A percentile compares a stretch with the other conserved stretches of the same genome.
phyloP scores from a whole-genome alignment of 2,888 invertebrate genomes.

The Andrena minutula region DNA sequence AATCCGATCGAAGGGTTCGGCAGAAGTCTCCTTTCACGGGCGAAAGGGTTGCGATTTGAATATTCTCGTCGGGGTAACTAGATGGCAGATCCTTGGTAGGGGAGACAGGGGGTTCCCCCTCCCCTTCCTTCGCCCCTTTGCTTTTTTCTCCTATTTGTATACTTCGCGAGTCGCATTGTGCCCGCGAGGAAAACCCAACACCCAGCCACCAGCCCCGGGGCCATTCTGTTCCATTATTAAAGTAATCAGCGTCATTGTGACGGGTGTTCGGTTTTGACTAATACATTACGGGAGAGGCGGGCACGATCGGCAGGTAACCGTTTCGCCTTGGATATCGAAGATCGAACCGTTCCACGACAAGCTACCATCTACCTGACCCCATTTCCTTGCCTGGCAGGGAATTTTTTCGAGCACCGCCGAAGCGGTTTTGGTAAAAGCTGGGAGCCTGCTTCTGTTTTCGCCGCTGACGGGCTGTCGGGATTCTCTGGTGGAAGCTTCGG shows the following conservation, averaged over 20 bases:
- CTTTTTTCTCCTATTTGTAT: conserved; percentile 82
- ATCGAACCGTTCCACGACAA: conserved; percentile 10
- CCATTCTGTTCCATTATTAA: conserved; percentile 83
- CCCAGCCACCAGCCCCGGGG: conserved; percentile 82
- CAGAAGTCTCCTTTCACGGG: conserved; percentile 79
- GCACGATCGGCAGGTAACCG: conserved; percentile 71
- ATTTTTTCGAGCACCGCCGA: neutral
- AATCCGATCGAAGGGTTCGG: conserved; percentile 84
- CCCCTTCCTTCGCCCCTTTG: conserved; percentile 34
- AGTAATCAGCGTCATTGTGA: conserved; percentile 84
- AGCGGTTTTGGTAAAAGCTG: neutral
- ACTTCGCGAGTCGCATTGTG: conserved; percentile 82
- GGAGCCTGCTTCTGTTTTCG: neutral
- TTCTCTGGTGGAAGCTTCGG: neutral
- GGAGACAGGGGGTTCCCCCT: conserved; percentile 24
- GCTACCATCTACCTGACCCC: conserved; percentile 28
- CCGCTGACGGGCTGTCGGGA: neutral
- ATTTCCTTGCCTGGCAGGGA: conserved; percentile 3
- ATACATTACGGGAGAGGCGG: conserved; percentile 68
- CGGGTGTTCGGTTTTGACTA: conserved; percentile 79
- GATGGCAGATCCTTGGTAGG: conserved; percentile 79
- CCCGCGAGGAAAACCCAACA: conserved; percentile 81
- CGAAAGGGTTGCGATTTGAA: conserved; percentile 84
- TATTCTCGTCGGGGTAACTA: conserved; percentile 84
- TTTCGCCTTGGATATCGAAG: conserved; percentile 43